Conservation (phyloP, 2,797 vertebrate genomes). For the Hirundo rustica region DNA sequence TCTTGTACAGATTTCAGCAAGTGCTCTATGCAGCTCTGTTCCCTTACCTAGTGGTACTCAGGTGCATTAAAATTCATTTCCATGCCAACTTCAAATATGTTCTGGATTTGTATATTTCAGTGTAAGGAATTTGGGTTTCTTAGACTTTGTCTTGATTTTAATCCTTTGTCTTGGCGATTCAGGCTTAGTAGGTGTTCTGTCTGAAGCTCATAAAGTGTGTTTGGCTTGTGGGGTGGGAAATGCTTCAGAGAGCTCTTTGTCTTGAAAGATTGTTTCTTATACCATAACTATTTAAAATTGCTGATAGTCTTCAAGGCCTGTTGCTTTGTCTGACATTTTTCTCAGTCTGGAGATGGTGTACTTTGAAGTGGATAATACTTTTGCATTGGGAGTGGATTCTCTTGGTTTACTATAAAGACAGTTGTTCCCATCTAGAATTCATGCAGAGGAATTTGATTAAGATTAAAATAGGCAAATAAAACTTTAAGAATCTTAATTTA, state of each 20-base stretch:
- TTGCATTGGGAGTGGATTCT: background rate
- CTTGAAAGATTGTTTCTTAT: background rate
- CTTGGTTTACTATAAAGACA: background rate
- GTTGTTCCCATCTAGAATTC: background rate
- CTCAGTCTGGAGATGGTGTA: background rate
- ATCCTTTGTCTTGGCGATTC: background rate
- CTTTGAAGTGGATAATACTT: background rate
- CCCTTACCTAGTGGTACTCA: background rate
- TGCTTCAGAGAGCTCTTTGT: background rate
- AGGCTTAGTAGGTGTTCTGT: background rate
- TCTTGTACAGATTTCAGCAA: background rate
- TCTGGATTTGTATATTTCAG: background rate
- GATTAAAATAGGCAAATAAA: conserved; percentile 2
- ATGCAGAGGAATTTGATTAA: background rate
- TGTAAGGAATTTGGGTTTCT: background rate
- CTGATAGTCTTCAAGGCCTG: background rate
- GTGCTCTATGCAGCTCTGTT: background rate
- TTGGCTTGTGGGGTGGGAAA: background rate
- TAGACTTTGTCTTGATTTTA: background rate
- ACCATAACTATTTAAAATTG: background rate
- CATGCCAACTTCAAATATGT: background rate
- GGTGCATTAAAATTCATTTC: background rate
- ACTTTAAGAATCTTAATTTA: conserved; percentile 20
- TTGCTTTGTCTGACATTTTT: background rate
- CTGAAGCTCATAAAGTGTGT: background rate